Percentiles rank a stretch among this genome's conserved stretches.
These are phyloP conservation scores for Aplysina aerophoba DNA, from an alignment of 37 sponge, comb jelly and placozoan genomes.

Conservation along the genomic window DNA sequence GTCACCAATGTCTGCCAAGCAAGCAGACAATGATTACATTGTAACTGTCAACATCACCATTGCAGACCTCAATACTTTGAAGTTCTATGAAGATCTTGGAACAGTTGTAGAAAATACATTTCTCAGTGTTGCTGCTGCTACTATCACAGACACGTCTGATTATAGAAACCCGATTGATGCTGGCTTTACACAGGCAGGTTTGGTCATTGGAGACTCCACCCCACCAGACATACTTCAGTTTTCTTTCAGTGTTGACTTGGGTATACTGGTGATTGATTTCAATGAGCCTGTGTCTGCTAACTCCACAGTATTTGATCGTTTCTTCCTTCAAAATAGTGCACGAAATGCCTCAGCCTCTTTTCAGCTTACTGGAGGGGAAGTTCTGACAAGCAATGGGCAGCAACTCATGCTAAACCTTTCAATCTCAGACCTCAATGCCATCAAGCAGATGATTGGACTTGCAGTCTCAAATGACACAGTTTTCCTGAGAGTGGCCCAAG, in stretches of 20 bases:
- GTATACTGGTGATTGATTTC: slow-evolving; percentile 63
- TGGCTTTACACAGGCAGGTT: slow-evolving; percentile 36
- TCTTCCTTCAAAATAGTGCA: slow-evolving; percentile 61
- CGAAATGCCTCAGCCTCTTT: slow-evolving; percentile 54
- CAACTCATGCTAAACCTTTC: slow-evolving; percentile 64
- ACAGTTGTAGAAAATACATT: slow-evolving; percentile 55
- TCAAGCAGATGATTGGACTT: slow-evolving; percentile 60
- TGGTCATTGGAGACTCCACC: slow-evolving; percentile 61
- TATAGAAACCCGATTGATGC: slow-evolving; percentile 7
- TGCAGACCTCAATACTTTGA: slow-evolving; percentile 65
- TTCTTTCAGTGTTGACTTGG: slow-evolving; percentile 64
- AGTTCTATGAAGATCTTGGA: slow-evolving; percentile 65
- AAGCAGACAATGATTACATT: slow-evolving; percentile 20
- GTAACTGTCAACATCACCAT: slow-evolving; percentile 66
- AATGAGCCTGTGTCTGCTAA: slow-evolving; percentile 81
- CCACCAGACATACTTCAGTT: slow-evolving; percentile 58
- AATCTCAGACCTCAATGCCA: slow-evolving; percentile 63
- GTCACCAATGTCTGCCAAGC: slow-evolving; percentile 5
- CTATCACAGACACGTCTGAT: slow-evolving; percentile 50
- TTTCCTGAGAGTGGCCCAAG: slow-evolving; percentile 51
- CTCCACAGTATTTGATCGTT: slow-evolving; percentile 45
- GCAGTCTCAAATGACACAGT: slow-evolving; percentile 59
- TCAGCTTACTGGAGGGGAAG: slow-evolving; percentile 66
- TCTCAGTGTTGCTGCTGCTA: slow-evolving; percentile 45
- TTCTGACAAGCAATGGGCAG: slow-evolving; percentile 55